phyloP scores from a whole-genome alignment of 2,797 vertebrate genomes.

The Micrastur ruficollis region DNA sequence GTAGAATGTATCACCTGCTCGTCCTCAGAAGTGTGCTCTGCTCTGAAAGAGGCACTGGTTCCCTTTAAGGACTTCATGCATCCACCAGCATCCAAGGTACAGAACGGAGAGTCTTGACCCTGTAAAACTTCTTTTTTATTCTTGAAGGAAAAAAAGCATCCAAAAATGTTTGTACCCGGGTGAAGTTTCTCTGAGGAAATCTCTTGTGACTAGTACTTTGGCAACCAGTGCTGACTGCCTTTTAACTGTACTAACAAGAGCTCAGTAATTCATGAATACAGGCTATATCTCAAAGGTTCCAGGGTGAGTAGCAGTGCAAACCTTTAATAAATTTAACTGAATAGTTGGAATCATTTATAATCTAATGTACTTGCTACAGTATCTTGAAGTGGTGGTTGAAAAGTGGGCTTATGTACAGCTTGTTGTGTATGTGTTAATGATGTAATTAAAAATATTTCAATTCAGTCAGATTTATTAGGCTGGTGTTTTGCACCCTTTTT shows the following conservation, averaged over 20 bases:
- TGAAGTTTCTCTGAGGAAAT: slow-evolving; percentile 66
- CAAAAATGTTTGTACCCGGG: slow-evolving; percentile 71
- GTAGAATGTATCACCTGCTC: slow-evolving; percentile 98
- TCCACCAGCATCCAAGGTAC: slow-evolving; percentile 91
- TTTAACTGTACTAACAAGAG: slow-evolving; percentile 73
- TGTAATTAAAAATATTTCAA: slow-evolving; percentile 83
- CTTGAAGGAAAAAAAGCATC: slow-evolving; percentile 65
- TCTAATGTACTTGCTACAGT: slow-evolving; percentile 76
- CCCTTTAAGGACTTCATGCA: slow-evolving; percentile 99
- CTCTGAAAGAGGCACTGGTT: slow-evolving; percentile 94
- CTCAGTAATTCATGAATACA: slow-evolving; percentile 63
- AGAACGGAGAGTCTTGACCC: slow-evolving; percentile 96
- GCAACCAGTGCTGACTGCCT: slow-evolving; percentile 71
- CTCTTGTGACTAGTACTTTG: slow-evolving; percentile 71
- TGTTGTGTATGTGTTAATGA: slow-evolving; percentile 88
- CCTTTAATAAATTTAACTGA: slow-evolving; percentile 72
- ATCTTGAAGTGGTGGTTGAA: slow-evolving; percentile 81
- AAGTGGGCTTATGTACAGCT: slow-evolving; percentile 88
- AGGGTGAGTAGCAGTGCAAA: slow-evolving; percentile 75
- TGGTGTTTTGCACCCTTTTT: slow-evolving; percentile 88
- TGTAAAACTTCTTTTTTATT: slow-evolving; percentile 60
- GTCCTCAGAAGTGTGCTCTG: slow-evolving; percentile 93
- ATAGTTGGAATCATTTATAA: slow-evolving; percentile 75
- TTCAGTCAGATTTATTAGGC: slow-evolving; percentile 80
- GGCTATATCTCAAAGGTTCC: slow-evolving; percentile 64